phyloP scores from a whole-genome alignment of 2,113 vertebrate species.

The Takifugu flavidus region DNA sequence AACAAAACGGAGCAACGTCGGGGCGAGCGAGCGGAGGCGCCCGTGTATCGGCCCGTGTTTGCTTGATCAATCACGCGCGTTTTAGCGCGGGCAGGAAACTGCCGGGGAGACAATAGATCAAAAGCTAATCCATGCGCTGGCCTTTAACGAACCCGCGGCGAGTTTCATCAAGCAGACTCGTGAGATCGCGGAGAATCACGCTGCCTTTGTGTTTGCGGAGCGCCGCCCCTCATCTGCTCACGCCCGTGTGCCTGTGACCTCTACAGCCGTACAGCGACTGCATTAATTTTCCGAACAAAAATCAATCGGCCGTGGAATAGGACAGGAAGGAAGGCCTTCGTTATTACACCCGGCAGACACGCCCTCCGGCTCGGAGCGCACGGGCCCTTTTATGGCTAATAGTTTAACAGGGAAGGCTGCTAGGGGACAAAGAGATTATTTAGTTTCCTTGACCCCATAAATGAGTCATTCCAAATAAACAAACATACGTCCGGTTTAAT shows the following conservation, averaged over 20 bases:
- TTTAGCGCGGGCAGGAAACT: slow-evolving; percentile 33
- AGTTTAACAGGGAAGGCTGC: slow-evolving; percentile 45
- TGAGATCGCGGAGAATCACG: slow-evolving; percentile 7
- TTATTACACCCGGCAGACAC: slow-evolving; percentile 58
- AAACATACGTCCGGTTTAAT: slow-evolving; percentile 48
- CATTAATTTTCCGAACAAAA: slow-evolving; percentile 72
- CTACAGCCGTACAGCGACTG: slow-evolving; percentile 51
- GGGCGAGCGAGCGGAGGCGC: slow-evolving; percentile 22
- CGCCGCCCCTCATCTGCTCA: slow-evolving; percentile 59
- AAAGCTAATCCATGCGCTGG: slow-evolving; percentile 29
- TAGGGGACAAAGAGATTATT: slow-evolving; percentile 61
- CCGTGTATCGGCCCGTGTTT: slow-evolving; percentile 33
- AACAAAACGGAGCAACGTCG: slow-evolving; percentile 12
- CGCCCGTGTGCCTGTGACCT: slow-evolving; percentile 62
- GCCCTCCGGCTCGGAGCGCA: slow-evolving; percentile 51
- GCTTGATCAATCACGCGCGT: slow-evolving; percentile 47
- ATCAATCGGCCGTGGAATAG: slow-evolving; percentile 62
- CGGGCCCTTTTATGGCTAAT: slow-evolving; percentile 64
- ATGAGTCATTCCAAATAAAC: slow-evolving; percentile 68
- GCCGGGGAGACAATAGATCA: slow-evolving; percentile 56
- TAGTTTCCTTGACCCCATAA: slow-evolving; percentile 41
- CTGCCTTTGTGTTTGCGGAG: slow-evolving; percentile 24
- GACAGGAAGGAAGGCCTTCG: slow-evolving; percentile 53
- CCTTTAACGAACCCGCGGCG: slow-evolving; percentile 32
- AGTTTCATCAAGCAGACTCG: slow-evolving; percentile 58